Percentiles rank a stretch among this genome's conserved stretches.
Evolutionary conservation across 2,113 vertebrate genomes (phyloP).

Genomic region (Halichoeres trimaculatus): DNA sequence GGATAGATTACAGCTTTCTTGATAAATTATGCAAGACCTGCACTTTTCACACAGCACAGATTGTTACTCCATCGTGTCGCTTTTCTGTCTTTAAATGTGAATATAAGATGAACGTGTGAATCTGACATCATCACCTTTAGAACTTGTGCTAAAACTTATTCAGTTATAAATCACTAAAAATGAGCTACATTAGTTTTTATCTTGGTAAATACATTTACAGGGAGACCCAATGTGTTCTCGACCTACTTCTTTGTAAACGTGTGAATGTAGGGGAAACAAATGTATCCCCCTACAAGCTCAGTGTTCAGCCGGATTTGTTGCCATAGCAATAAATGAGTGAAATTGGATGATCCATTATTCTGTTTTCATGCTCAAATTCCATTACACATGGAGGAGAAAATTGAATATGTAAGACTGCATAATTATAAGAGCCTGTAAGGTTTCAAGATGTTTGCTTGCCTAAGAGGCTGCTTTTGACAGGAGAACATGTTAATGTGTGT

Average conservation of each 20-base stretch:
- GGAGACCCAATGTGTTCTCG: background rate
- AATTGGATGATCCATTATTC: constrained; percentile 3
- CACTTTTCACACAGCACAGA: constrained; percentile 69
- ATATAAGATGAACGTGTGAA: background rate
- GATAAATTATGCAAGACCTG: constrained; percentile 76
- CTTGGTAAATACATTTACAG: background rate
- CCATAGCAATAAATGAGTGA: constrained; percentile 2
- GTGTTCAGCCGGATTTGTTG: background rate
- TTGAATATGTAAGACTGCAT: background rate
- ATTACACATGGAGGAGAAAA: constrained; percentile 1
- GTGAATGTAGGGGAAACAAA: background rate
- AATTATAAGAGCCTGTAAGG: background rate
- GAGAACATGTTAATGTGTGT: background rate
- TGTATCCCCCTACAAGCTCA: background rate
- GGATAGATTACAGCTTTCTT: constrained; percentile 70
- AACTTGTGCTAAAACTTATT: background rate
- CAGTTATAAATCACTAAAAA: background rate
- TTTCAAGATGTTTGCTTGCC: background rate
- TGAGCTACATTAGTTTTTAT: background rate
- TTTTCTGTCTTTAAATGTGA: constrained; percentile 41
- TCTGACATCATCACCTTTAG: background rate
- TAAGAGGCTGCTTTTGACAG: constrained; percentile 1
- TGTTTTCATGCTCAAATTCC: background rate
- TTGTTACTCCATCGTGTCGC: constrained; percentile 10
- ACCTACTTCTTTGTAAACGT: background rate